A percentile compares a stretch with the other conserved stretches of the same genome.
phyloP scores from a whole-genome alignment of 2,888 invertebrate genomes.

The Conistra vaccinii region DNA sequence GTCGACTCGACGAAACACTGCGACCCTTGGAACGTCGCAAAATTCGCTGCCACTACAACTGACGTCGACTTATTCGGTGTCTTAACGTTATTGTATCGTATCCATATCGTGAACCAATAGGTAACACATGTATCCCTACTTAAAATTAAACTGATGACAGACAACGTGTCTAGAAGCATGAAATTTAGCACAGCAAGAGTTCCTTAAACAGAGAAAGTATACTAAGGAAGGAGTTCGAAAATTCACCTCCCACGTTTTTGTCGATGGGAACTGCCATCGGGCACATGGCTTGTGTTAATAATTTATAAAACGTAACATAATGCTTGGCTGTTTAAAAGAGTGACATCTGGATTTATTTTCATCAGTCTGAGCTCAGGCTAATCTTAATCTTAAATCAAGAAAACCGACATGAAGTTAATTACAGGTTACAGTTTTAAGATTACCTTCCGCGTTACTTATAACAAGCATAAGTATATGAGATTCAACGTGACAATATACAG shows the following conservation, averaged over 20 bases:
- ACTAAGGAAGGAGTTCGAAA: too few species aligned
- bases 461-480: too few species aligned
- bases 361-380: not conserved
- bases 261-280: not conserved
- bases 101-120: slow-evolving; percentile 11
- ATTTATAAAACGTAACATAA: not conserved
- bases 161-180: not conserved
- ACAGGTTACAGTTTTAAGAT: not conserved
- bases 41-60: slow-evolving; percentile 52
- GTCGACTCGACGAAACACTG: slow-evolving; percentile 55
- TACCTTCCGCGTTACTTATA: not conserved
- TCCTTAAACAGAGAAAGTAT: too few species aligned
- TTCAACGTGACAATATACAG: not conserved
- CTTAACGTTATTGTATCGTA: slow-evolving; percentile 14
- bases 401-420: not conserved
- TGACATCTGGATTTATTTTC: not conserved
- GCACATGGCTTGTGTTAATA: too few species aligned
- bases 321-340: not conserved
- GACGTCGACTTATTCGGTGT: slow-evolving; percentile 61
- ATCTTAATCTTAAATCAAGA: not conserved
- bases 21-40: slow-evolving; percentile 49
- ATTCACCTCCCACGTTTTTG: not conserved
- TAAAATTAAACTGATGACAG: too few species aligned
- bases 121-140: not conserved
- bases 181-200: too few species aligned